Evolutionary conservation across 2,888 invertebrate species (phyloP), one percentile per base, ranked within the genome.

Genomic region (Brachypterus glaber): DNA sequence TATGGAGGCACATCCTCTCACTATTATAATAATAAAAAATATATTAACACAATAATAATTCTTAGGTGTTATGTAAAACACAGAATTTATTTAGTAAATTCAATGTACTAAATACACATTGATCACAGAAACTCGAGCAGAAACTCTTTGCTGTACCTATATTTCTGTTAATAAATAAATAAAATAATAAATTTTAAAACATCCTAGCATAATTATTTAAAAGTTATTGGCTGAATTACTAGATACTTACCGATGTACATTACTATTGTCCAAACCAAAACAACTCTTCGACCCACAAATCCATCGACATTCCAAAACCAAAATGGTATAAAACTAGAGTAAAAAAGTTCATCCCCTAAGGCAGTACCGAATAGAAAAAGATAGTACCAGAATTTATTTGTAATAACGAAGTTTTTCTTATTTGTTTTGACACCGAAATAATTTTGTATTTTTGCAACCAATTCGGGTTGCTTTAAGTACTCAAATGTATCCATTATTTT

Each of bases 261-360:
- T 37, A 82, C 73, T 40, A 82, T 70, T 16, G 83, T 76, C 89
- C 89, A 89, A 13, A 88, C 79, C 7, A 86, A 68, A 8, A 88
- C 78, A 12, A 91, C 79, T 62, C 88, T 71, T 49, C 92, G 70
- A 9, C 87, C 86, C 2, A 91, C 84, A 17, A 82, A 82, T 13
- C 85, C 84, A 66, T 92, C 92, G 40, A 92, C 74, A 64, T 92
- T 93, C 92, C 92, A 93, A 59, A 90, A 85, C 82, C 89, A 88
- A 63, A 89, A 89, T 1, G 92, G 89, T 56, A 91, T 90, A 58
- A 91, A 90, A n/a, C 79, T 73, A 1, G 84, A 79, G 65, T 92
- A 93, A 64, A 93, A 93, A 44, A 83, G 72, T 68, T 92, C 92
- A 66, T 92, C 90, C 1, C 92, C 92, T 13, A 93, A 66, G 43